Evolutionary conservation across 2,797 vertebrate species (phyloP).

Genomic region (Ambastaia sidthimunki): DNA sequence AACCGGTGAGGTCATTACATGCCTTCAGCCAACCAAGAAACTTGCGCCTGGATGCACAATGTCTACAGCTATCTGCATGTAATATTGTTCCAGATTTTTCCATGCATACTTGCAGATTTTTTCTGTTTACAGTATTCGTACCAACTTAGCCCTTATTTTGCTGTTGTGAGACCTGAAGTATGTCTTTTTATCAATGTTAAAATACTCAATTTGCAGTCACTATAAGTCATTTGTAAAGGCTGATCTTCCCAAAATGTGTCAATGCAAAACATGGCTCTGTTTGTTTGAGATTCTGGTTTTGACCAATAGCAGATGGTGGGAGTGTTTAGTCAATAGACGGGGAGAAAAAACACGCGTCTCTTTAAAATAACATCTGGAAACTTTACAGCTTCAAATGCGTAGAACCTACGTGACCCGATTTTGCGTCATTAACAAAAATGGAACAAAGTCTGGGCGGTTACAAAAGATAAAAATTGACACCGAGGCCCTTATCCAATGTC

Average conservation of each 20-base stretch:
- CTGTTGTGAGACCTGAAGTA: neutral
- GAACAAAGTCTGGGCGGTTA: neutral
- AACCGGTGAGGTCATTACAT: slow-evolving; percentile 34
- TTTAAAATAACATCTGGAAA: slow-evolving; percentile 2
- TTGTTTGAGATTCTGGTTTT: neutral
- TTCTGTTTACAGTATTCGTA: neutral
- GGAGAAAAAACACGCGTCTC: neutral
- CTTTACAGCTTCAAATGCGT: neutral
- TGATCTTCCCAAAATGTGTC: neutral
- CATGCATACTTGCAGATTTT: neutral
- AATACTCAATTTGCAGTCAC: neutral
- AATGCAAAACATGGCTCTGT: neutral
- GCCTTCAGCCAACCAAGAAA: slow-evolving; percentile 31
- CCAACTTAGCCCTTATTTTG: neutral
- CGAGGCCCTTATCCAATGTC: neutral
- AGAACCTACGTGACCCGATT: neutral
- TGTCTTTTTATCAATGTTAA: neutral
- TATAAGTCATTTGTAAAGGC: neutral
- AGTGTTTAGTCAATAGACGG: neutral
- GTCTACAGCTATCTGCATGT: neutral
- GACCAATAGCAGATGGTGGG: no score
- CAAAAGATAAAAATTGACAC: neutral
- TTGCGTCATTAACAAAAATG: neutral
- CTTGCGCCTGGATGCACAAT: slow-evolving; percentile 10
- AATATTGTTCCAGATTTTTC: neutral